Evolutionary conservation across 2,797 vertebrate genomes (phyloP), one percentile per base, ranked within the genome.

Genomic region (Sternarchorhynchus goeldii): DNA sequence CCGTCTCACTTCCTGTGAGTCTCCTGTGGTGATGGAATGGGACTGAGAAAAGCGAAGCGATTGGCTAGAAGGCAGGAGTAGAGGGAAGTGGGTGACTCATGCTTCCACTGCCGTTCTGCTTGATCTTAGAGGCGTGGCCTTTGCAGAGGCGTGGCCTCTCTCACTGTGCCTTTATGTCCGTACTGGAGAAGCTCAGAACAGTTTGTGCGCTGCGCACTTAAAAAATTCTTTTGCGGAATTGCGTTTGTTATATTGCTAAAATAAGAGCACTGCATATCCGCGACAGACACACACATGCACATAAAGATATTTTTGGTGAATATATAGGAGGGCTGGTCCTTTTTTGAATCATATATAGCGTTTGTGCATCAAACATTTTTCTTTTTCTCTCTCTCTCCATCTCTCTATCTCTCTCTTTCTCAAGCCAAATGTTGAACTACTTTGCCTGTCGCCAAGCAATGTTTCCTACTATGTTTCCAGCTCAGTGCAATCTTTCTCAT

Each of bases 401-500:
- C 68, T 73, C 20, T 72, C 21, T 36, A 34, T 57, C 20, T 72
- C 41, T 45, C 45, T 50, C 45, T 25, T 59, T 62, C 29, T 59
- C 63, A 75, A 78, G 70, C 73, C 67, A 68, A 39, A 73, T 20
- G 32, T 63, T 29, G 36, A 55, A 53, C 74, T 25, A 45, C 75
- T 8, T 25, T 73, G 41, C 20, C 1, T 69, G 18, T 73, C 59
- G 21, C 31, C 20, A 50, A n/a, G 58, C 67, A 34, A 16, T 62
- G 25, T 50, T 57, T n/a, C 34, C 31, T 55, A 17, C n/a, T 18
- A 76, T 25, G 69, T 85, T 89, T 87, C 84, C 87, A 87, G 31
- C 64, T 66, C 83, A 31, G 18, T 79, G 71, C 77, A 81, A 68
- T 85, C 88, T 87, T 82, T 87, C 53, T 83, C 41, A 81, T 83